phyloP scores from a whole-genome alignment of 2,113 vertebrate species.

The Eolophus roseicapilla region DNA sequence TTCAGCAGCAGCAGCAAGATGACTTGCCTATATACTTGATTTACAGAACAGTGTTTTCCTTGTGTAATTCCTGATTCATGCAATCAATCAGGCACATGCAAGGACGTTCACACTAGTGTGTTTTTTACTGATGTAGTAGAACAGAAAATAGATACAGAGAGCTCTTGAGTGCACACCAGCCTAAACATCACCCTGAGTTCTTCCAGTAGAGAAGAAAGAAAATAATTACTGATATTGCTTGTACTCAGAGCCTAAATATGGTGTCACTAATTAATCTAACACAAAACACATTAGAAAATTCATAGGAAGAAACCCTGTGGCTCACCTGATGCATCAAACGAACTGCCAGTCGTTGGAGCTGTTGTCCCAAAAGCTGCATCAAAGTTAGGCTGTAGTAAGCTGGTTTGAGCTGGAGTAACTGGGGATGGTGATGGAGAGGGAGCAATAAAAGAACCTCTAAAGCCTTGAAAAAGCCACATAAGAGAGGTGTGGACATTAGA shows the following conservation, averaged over 20 bases:
- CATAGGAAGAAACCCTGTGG: background rate
- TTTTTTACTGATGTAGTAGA: conserved; percentile 23
- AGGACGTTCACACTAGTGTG: conserved; percentile 5
- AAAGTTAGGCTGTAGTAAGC: conserved; percentile 84
- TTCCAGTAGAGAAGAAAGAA: background rate
- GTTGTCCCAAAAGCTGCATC: conserved; percentile 80
- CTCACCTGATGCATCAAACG: conserved; percentile 92
- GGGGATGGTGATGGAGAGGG: conserved; percentile 81
- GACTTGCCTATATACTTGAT: background rate
- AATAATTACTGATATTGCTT: background rate
- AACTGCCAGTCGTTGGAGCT: conserved; percentile 80
- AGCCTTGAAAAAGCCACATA: conserved; percentile 66
- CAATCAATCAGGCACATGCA: conserved; percentile 65
- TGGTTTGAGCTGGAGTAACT: conserved; percentile 82
- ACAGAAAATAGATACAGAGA: conserved; percentile 7
- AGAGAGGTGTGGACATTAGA: background rate
- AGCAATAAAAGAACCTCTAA: conserved; percentile 82
- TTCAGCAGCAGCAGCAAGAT: conserved; percentile 68
- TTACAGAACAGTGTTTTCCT: conserved; percentile 6
- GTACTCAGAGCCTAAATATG: background rate
- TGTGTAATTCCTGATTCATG: conserved; percentile 19
- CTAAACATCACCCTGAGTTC: background rate
- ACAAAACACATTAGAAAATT: background rate
- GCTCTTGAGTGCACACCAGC: background rate
- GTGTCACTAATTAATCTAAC: background rate